phyloP scores from a whole-genome alignment of 2,888 invertebrate species.

The Amphiduros pacificus region DNA sequence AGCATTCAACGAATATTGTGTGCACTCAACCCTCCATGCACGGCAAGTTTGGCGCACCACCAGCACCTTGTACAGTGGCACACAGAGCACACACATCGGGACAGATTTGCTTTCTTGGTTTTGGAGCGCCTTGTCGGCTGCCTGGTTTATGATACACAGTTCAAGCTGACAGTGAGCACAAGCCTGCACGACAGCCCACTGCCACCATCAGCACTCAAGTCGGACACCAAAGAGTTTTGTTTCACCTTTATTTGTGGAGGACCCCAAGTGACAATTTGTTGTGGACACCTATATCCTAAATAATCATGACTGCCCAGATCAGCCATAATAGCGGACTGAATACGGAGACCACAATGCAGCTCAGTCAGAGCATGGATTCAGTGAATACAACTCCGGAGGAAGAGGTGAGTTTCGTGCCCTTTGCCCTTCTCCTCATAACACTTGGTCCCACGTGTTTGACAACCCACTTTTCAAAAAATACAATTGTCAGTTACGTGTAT shows the following conservation, averaged over 20 bases:
- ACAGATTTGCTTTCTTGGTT: too few species aligned
- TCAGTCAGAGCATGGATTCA: slow-evolving; percentile 95
- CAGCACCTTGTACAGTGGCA: not conserved
- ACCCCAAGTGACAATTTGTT: too few species aligned
- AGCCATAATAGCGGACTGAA: slow-evolving; percentile 11
- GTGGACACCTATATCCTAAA: too few species aligned
- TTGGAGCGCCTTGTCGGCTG: not conserved
- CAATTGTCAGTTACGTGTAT: too few species aligned
- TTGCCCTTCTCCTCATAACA: too few species aligned
- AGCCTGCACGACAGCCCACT: not conserved
- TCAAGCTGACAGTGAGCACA: not conserved
- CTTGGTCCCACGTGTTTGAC: too few species aligned
- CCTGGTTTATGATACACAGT: not conserved
- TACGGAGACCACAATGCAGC: slow-evolving; percentile 72
- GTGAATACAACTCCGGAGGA: slow-evolving; percentile 97
- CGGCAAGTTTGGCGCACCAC: slow-evolving; percentile 3
- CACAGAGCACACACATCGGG: too few species aligned
- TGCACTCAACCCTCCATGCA: slow-evolving; percentile 5
- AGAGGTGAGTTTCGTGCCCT: slow-evolving; percentile 81
- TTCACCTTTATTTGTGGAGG: not conserved
- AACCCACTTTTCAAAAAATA: too few species aligned
- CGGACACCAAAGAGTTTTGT: not conserved
- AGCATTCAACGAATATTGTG: not conserved
- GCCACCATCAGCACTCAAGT: not conserved
- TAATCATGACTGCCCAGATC: slow-evolving; percentile 10